Evolutionary conservation across 2,113 vertebrate genomes (phyloP).

Genomic region (Delphinapterus leucas): DNA sequence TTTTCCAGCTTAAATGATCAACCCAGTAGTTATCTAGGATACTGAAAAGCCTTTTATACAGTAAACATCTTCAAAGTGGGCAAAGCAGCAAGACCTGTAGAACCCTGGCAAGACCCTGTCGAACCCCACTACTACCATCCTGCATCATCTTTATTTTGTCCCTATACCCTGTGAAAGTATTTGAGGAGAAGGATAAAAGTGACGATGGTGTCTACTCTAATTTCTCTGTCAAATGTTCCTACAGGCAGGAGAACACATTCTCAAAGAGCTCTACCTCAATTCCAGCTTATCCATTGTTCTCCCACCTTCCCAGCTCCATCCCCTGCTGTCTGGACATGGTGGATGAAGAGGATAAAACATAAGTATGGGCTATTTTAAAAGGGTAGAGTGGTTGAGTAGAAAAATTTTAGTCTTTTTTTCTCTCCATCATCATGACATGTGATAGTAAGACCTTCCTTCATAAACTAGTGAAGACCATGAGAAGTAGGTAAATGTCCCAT

Average conservation of each 20-base stretch:
- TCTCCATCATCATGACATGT: neutral
- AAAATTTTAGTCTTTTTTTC: neutral
- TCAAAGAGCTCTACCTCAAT: neutral
- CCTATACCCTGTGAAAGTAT: neutral
- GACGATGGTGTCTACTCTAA: neutral
- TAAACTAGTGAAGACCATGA: neutral
- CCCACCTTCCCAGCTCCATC: neutral
- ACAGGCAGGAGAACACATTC: neutral
- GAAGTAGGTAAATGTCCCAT: neutral
- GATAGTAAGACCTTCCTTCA: neutral
- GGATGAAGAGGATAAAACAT: neutral
- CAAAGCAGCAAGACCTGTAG: neutral
- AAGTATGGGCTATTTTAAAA: neutral
- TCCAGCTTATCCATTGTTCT: neutral
- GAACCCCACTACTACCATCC: neutral
- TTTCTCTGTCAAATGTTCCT: conserved; percentile 24
- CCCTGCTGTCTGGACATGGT: neutral
- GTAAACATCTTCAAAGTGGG: neutral
- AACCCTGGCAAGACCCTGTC: neutral
- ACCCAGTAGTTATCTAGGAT: neutral
- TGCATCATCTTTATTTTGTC: neutral
- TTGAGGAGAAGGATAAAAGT: neutral
- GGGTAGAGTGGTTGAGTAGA: neutral
- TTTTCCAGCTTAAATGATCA: neutral
- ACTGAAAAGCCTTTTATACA: neutral